These are phyloP conservation scores for Chirona hameri DNA, from an alignment of 2,888 invertebrate species.

Conservation along the genomic window DNA sequence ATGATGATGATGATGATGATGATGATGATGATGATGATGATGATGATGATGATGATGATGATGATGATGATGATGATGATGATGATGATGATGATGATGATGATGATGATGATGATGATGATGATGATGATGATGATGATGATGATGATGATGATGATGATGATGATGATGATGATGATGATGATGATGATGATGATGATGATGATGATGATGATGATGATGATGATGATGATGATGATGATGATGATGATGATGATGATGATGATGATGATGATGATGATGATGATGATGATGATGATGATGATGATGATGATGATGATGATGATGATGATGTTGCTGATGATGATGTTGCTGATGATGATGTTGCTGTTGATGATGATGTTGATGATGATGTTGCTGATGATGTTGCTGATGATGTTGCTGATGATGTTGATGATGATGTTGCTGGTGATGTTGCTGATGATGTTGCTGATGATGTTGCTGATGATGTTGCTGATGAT, in stretches of 20 bases:
- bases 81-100: slow-evolving; percentile 39
- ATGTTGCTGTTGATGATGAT: too few species aligned
- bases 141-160: slow-evolving; percentile 40
- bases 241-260: slow-evolving; percentile 40
- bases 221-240: slow-evolving; percentile 40
- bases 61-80: slow-evolving; percentile 38
- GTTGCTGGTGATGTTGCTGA: too few species aligned
- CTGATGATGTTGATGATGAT: too few species aligned
- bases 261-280: slow-evolving; percentile 40
- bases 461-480: too few species aligned
- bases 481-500: too few species aligned
- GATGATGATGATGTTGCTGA: too few species aligned
- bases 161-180: slow-evolving; percentile 40
- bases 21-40: slow-evolving; percentile 22
- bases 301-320: too few species aligned
- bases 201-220: slow-evolving; percentile 40
- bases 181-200: slow-evolving; percentile 40
- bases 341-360: too few species aligned
- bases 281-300: slow-evolving; percentile 40
- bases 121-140: slow-evolving; percentile 40
- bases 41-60: slow-evolving; percentile 37
- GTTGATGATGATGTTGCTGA: too few species aligned
- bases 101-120: slow-evolving; percentile 39
- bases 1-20: slow-evolving; percentile 22
- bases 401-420: too few species aligned